These are phyloP conservation scores for Actinia equina DNA, from an alignment of 64 coral and sea anemone genomes.

Conservation along the genomic window DNA sequence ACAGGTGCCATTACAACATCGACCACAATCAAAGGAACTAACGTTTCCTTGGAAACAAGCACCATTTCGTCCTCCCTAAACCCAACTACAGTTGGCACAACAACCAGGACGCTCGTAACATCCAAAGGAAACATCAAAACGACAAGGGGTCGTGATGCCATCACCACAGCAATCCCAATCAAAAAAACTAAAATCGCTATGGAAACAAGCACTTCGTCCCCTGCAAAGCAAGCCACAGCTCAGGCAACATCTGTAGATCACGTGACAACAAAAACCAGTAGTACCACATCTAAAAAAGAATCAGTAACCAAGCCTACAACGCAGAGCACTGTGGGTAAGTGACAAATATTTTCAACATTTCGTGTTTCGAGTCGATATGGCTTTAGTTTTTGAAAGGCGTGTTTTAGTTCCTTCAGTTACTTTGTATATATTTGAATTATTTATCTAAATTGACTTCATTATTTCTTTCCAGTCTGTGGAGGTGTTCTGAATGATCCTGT, in stretches of 20 bases:
- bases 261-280: background rate
- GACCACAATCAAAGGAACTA: background rate
- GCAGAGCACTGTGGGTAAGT: background rate
- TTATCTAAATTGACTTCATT: background rate
- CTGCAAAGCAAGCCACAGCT: background rate
- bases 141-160: background rate
- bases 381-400: no score
- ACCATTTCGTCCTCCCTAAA: background rate
- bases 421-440: background rate
- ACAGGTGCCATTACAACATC: background rate
- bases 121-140: background rate
- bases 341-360: background rate
- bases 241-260: background rate
- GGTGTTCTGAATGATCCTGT: slow-evolving; percentile 24
- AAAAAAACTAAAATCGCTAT: background rate
- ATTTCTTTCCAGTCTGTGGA: slow-evolving; percentile 41
- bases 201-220: background rate
- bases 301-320: background rate
- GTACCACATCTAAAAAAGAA: background rate
- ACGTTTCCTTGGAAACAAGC: background rate
- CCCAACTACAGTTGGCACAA: no score
- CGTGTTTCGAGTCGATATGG: background rate
- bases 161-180: background rate
- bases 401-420: background rate
- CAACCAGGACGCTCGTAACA: background rate